Percentiles rank a stretch among this genome's conserved stretches.
Evolutionary conservation across 1,140 invertebrate genomes (phyloP).

Genomic region (Tetramorium parvispinum): DNA sequence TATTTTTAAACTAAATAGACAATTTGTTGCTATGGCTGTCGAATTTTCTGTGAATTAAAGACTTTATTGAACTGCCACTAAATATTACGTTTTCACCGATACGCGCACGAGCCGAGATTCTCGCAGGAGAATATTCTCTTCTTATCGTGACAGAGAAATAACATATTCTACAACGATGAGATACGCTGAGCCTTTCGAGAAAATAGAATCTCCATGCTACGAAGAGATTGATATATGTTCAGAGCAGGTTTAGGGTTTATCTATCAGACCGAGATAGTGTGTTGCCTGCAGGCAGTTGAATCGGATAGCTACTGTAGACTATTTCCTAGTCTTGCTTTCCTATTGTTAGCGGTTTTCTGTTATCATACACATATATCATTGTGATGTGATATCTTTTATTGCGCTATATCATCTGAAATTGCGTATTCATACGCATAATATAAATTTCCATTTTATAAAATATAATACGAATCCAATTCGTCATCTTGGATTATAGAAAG

Average conservation of each 20-base stretch:
- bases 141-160: slow-evolving; percentile 39
- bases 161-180: slow-evolving; percentile 42
- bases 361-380: not conserved
- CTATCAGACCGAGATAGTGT: slow-evolving; percentile 3
- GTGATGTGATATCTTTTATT: not conserved
- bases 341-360: not conserved
- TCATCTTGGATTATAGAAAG: not conserved
- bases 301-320: slow-evolving; percentile 1
- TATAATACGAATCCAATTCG: not conserved
- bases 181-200: slow-evolving; percentile 38
- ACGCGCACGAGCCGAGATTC: not conserved
- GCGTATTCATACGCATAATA: not conserved
- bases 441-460: not conserved
- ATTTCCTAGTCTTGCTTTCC: slow-evolving; percentile 1
- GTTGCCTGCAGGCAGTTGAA: slow-evolving; percentile 17
- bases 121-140: slow-evolving; percentile 15
- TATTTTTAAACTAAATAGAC: not conserved
- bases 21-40: not conserved
- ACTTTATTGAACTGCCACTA: not conserved
- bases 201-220: slow-evolving; percentile 33
- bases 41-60: not conserved
- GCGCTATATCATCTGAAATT: not conserved
- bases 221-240: slow-evolving; percentile 47
- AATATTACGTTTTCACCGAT: not conserved
- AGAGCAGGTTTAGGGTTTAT: slow-evolving; percentile 32